Evolutionary conservation across 2,113 vertebrate genomes (phyloP).

Genomic region (Aramus guarauna): DNA sequence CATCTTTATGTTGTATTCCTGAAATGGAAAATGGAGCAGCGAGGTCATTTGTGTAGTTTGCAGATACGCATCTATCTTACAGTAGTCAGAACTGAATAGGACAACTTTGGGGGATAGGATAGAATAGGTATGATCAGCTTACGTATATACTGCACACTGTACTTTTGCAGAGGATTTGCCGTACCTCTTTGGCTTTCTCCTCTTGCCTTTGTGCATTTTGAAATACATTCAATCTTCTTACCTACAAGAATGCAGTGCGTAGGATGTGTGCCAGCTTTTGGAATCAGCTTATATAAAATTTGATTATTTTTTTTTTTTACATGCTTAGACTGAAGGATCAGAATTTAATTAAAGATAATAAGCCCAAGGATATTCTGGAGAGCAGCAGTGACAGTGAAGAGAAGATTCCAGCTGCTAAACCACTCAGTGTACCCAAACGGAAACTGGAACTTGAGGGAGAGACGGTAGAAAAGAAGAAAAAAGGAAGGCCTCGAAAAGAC

Average conservation of each 20-base stretch:
- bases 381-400: slow-evolving; percentile 97
- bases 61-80: not conserved
- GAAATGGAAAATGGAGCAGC: not conserved
- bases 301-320: not conserved
- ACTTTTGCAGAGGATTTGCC: not conserved
- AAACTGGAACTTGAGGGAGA: slow-evolving; percentile 88
- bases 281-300: not conserved
- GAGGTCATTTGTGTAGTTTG: not conserved
- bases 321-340: slow-evolving; percentile 82
- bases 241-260: not conserved
- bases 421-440: slow-evolving; percentile 82
- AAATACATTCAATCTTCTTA: not conserved
- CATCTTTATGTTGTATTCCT: not conserved
- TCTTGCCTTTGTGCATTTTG: not conserved
- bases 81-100: not conserved
- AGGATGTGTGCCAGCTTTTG: not conserved
- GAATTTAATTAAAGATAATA: slow-evolving; percentile 79
- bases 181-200: not conserved
- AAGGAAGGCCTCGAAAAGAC: slow-evolving; percentile 94
- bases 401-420: slow-evolving; percentile 83
- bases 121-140: not conserved
- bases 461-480: slow-evolving; percentile 94
- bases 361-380: slow-evolving; percentile 82
- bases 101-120: not conserved
- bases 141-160: not conserved